Evolutionary conservation across 2,797 vertebrate genomes (phyloP).

Genomic region (Potorous gilbertii): DNA sequence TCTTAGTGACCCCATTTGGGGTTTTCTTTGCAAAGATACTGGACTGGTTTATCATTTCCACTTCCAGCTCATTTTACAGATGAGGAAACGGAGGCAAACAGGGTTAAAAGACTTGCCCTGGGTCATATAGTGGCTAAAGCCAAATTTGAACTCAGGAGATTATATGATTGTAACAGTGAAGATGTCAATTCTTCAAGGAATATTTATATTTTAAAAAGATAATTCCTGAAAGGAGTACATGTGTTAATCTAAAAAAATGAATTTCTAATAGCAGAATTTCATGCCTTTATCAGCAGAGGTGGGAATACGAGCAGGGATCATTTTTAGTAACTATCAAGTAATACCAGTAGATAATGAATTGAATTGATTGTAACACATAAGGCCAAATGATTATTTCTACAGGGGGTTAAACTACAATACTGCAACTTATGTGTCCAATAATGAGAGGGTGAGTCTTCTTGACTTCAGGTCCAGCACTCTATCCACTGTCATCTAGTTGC

Average conservation of each 20-base stretch:
- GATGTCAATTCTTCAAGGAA: not conserved
- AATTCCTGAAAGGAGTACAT: constrained; percentile 48
- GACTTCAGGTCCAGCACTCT: not conserved
- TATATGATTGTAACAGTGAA: not conserved
- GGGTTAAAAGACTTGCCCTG: not conserved
- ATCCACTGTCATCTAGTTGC: not conserved
- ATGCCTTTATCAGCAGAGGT: constrained; percentile 35
- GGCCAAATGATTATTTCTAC: constrained; percentile 35
- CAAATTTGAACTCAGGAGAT: not conserved
- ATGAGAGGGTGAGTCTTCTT: constrained; percentile 1
- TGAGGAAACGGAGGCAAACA: not conserved
- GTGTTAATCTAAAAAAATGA: constrained; percentile 38
- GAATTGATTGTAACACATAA: not conserved
- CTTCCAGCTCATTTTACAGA: not conserved
- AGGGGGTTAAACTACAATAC: constrained; percentile 23
- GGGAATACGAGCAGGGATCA: constrained; percentile 28
- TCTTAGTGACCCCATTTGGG: not conserved
- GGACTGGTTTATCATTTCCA: not conserved
- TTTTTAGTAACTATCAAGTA: not conserved
- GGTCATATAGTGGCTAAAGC: no score
- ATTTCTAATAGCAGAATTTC: constrained; percentile 58
- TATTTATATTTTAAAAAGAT: not conserved
- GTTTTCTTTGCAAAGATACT: not conserved
- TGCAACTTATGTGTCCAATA: constrained; percentile 41
- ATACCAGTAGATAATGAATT: not conserved